A percentile compares a stretch with the other conserved stretches of the same genome.
These are phyloP conservation scores for Nebria salina DNA, from an alignment of 2,888 invertebrate genomes.

Conservation along the genomic window DNA sequence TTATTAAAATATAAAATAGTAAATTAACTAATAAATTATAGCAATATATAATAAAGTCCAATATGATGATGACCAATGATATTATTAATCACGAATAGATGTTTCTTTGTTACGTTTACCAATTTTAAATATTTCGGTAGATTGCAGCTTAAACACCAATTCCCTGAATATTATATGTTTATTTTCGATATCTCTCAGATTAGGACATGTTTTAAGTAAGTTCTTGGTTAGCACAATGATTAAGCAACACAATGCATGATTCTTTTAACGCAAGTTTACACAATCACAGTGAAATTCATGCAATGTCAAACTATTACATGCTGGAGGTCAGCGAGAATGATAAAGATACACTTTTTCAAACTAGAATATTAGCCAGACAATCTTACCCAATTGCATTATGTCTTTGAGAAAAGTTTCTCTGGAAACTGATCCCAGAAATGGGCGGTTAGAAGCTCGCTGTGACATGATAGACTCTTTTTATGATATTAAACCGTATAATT, in stretches of 20 bases:
- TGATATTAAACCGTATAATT: background rate
- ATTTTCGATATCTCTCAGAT: background rate
- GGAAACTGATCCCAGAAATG: background rate
- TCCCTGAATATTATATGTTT: too few species aligned
- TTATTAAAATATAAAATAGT: too few species aligned
- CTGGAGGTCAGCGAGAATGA: background rate
- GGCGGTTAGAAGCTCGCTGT: background rate
- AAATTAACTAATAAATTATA: too few species aligned
- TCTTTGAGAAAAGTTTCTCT: background rate
- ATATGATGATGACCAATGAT: too few species aligned
- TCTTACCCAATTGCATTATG: background rate
- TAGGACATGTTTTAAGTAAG: background rate
- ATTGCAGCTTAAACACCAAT: too few species aligned
- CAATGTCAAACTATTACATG: background rate
- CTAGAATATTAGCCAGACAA: background rate
- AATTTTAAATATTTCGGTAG: too few species aligned
- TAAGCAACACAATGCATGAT: background rate
- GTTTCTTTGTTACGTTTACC: too few species aligned
- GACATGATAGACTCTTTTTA: background rate
- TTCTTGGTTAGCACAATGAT: background rate
- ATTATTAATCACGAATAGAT: too few species aligned
- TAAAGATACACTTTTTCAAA: background rate
- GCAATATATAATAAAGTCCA: too few species aligned
- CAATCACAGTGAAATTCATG: background rate
- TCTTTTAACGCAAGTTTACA: background rate